phyloP scores from a whole-genome alignment of 2,888 invertebrate genomes.

The Phymatocera aterrima region DNA sequence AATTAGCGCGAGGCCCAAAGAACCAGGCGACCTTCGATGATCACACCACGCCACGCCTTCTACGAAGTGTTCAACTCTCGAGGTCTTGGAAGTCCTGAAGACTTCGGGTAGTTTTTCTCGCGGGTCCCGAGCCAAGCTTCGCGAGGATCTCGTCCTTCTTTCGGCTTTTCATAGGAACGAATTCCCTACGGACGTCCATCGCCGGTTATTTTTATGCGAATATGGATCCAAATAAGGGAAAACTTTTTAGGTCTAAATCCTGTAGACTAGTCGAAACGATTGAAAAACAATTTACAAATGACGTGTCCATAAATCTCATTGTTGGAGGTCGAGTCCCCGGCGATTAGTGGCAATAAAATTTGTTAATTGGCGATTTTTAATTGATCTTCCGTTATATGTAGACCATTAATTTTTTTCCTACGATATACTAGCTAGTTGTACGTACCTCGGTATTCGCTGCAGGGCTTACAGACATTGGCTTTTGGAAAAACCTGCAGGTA shows the following conservation, averaged over 20 bases:
- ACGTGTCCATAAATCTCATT: slow-evolving; percentile 8
- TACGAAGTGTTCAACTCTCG: slow-evolving; percentile 25
- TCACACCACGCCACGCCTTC: slow-evolving; percentile 39
- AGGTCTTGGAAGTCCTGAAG: slow-evolving; percentile 36
- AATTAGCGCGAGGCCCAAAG: slow-evolving; percentile 66
- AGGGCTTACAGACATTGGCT: neutral
- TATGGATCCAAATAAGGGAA: neutral
- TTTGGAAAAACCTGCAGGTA: slow-evolving; percentile 21
- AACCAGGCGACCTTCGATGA: slow-evolving; percentile 69
- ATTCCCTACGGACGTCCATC: slow-evolving; percentile 1
- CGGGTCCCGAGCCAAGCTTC: neutral
- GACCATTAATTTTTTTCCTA: slow-evolving; percentile 2
- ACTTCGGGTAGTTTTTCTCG: slow-evolving; percentile 20
- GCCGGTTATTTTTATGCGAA: slow-evolving; percentile 15
- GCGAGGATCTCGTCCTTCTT: slow-evolving; percentile 31
- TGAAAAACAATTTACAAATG: slow-evolving; percentile 1
- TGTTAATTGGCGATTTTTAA: slow-evolving; percentile 20
- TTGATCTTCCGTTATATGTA: slow-evolving; percentile 18
- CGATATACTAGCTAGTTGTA: neutral
- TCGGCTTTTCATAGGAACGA: slow-evolving; percentile 30
- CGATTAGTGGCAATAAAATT: slow-evolving; percentile 14
- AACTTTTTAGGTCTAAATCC: neutral
- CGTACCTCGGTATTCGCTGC: neutral
- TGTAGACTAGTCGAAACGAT: neutral
- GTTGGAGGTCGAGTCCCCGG: neutral